phyloP scores from a whole-genome alignment of 2,888 invertebrate genomes.

The Caenorhabditis sp. region DNA sequence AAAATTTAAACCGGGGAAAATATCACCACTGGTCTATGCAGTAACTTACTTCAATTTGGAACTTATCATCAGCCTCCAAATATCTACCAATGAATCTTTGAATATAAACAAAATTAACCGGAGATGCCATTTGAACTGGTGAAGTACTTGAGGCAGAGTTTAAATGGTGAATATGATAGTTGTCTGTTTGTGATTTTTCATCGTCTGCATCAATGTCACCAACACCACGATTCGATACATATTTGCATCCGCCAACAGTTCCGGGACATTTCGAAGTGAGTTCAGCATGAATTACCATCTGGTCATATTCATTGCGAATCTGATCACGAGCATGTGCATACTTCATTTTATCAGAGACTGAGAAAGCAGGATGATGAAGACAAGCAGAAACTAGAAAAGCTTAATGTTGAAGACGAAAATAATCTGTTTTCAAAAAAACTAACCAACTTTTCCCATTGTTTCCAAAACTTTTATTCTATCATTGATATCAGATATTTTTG shows the following conservation, averaged over 20 bases:
- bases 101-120: slow-evolving; percentile 15
- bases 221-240: neutral
- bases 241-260: neutral
- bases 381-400: slow-evolving; percentile 35
- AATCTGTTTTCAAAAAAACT: slow-evolving; percentile 8
- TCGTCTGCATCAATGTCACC: neutral
- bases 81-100: slow-evolving; percentile 26
- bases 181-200: neutral
- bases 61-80: slow-evolving; percentile 1
- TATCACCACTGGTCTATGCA: too few species aligned
- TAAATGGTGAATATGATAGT: slow-evolving; percentile 1
- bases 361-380: slow-evolving; percentile 48
- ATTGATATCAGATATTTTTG: slow-evolving; percentile 5
- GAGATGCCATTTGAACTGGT: neutral
- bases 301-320: neutral
- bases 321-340: slow-evolving; percentile 3
- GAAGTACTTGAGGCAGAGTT: neutral
- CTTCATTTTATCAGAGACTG: slow-evolving; percentile 30
- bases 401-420: neutral
- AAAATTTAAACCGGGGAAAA: too few species aligned
- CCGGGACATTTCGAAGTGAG: neutral
- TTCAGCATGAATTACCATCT: neutral
- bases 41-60: slow-evolving; percentile 36
- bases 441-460: slow-evolving; percentile 34
- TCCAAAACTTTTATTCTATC: slow-evolving; percentile 22